Percentiles rank a stretch among this genome's conserved stretches.
Evolutionary conservation across 2,797 vertebrate species (phyloP).

Genomic region (Percopsis omiscomaycus): DNA sequence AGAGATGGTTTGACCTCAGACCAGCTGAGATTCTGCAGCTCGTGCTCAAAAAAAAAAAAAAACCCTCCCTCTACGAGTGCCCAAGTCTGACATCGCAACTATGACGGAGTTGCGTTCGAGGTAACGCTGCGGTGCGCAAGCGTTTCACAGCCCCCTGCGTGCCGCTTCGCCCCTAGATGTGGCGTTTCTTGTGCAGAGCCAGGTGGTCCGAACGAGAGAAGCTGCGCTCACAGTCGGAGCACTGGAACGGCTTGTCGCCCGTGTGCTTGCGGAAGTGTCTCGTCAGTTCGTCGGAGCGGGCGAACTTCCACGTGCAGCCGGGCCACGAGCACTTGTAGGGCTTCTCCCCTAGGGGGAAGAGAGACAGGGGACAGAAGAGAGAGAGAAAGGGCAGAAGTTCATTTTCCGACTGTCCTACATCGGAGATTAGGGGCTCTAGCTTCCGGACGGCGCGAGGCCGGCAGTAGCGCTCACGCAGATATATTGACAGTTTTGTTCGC

Average conservation of each 20-base stretch:
- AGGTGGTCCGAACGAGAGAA: conserved; percentile 98
- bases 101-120: conserved; percentile 32
- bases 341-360: conserved; percentile 86
- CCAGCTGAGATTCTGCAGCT: conserved; percentile 84
- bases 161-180: conserved; percentile 87
- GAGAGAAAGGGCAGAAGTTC: no score
- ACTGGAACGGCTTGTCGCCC: conserved; percentile 98
- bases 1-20: conserved; percentile 72
- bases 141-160: background rate
- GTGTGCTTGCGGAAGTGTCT: conserved; percentile 99
- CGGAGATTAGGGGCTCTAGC: no score
- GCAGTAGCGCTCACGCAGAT: no score
- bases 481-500: background rate
- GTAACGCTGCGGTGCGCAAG: conserved; percentile 8
- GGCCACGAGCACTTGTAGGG: conserved; percentile 98
- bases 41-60: conserved; percentile 20
- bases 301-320: conserved; percentile 98
- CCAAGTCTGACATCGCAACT: conserved; percentile 14
- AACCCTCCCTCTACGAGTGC: no score
- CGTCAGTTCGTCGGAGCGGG: conserved; percentile 96
- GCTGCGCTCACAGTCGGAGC: conserved; percentile 96
- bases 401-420: no score
- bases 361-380: conserved; percentile 1
- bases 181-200: conserved; percentile 96
- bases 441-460: background rate